Percentiles rank a stretch among this genome's conserved stretches.
These are phyloP conservation scores for Megaptera novaeangliae DNA, from an alignment of 2,113 vertebrate genomes.

Conservation along the genomic window DNA sequence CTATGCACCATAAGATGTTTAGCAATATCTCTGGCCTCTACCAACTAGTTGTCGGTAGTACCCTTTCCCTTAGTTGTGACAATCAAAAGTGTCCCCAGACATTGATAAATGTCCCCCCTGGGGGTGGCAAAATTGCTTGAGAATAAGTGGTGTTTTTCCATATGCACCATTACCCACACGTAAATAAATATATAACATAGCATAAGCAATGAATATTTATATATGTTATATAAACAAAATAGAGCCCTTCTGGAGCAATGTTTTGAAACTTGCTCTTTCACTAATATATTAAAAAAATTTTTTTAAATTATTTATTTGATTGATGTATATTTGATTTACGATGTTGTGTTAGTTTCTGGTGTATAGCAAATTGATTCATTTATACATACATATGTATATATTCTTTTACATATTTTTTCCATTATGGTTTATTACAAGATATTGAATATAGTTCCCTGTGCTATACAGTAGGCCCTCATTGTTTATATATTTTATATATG, in stretches of 20 bases:
- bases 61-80: not conserved
- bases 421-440: too few relatives aligned
- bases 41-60: not conserved
- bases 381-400: too few relatives aligned
- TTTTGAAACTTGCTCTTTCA: not conserved
- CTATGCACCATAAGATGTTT: not conserved
- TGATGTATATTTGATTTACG: too few relatives aligned
- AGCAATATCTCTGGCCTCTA: not conserved
- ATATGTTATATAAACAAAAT: not conserved
- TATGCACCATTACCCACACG: too few relatives aligned
- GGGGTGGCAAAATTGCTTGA: not conserved
- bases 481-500: too few relatives aligned
- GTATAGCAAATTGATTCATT: too few relatives aligned
- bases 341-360: too few relatives aligned
- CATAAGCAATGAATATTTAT: not conserved
- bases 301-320: too few relatives aligned
- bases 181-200: not conserved
- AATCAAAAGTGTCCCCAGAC: not conserved
- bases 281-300: not conserved
- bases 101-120: not conserved
- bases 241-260: not conserved
- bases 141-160: not conserved
- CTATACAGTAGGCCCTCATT: too few relatives aligned
- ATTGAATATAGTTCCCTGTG: too few relatives aligned
- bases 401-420: too few relatives aligned